Base-by-base conservation (phyloP, 2,797 vertebrate genomes). In the Epinephelus malabaricus region DNA sequence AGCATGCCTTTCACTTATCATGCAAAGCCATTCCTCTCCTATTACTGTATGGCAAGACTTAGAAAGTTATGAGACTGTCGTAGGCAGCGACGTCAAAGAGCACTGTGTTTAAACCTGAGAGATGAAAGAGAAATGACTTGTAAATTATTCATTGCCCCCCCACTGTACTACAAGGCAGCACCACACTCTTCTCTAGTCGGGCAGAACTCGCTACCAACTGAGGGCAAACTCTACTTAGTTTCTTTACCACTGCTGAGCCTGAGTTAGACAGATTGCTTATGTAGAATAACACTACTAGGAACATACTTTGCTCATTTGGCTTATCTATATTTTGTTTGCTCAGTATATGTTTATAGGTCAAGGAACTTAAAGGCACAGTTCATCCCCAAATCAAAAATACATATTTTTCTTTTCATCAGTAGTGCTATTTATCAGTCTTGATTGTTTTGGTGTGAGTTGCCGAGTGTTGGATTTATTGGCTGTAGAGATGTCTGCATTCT, bases 121-220 rank as follows among this genome's bases (percentile, higher is more conserved):
- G 78, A 91, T 90, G 80, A 86, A 90, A 89, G 79, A 78, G 83
- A 83, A 87, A 88, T 83, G 11, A 84, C 61, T 81, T 60, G 50
- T 86, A 84, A 89, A 90, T 91, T 78, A 87, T 92, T 88, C 63
- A 89, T 73, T 62, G 30, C 27, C 54, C 68, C 73, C 77, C 78
- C 47, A 30, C 78, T 79, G 69, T 56, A 69, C 23, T 72, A 74
- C 55, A 71, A 84, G 58, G 60, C 60, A 86, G 65, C 58, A 54
- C 21, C 34, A 40, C 71, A 50, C 68, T 76, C 75, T 47, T 55
- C 49, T 66, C 13, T 50, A 54, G 58, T 56, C 63, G 78, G 54
- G 21, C 45, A 82, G 46, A 60, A 43, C 70, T 70, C 55, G 49
- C 54, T 45, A 78, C 23, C 51, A 81, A 82, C 64, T 64, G 59